Evolutionary conservation across 2,113 vertebrate genomes (phyloP), one percentile per base, ranked within the genome.

Genomic region (Eclectus roratus): DNA sequence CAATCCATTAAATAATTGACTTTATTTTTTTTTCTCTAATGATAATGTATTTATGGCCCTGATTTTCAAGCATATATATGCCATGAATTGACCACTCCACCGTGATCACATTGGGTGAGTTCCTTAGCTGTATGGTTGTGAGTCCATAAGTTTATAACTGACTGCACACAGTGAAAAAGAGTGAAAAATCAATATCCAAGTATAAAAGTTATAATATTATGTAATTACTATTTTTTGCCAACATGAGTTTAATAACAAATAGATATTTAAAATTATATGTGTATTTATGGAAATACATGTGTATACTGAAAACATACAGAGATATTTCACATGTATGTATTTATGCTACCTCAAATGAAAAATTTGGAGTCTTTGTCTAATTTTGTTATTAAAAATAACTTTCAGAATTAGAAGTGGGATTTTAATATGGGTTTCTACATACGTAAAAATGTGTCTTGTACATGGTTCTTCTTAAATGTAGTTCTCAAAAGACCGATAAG

Each of bases 251-350:
- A 69, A 70, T 65, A 4, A 50, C 6, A 76, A 55, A 64, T 17
- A 35, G 33, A 8, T 31, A 65, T 35, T 56, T 87, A 29, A 18
- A 69, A 55, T 55, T 39, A 17, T 11, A 21, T 29, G 0, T 24
- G 4, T 29, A 56, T 66, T 43, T 61, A n/a, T 43, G 39, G 46
- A 65, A 86, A 65, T 31, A 0, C 1, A 19, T 33, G 50, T 1
- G 2, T 41, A 4, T n/a, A 43, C 9, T 49, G 49, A 55, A 94
- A 71, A 17, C 3, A 4, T 33, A 2, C 8, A 20, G 44, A 15
- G 23, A 17, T 37, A 41, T 56, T n/a, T 24, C 3, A 11, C 27
- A 10, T 13, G 2, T 25, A 0, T 35, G 2, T 15, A 35, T 37
- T 6, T n/a, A 17, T 35, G 16, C 20, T 47, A 43, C 1, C 4